Evolutionary conservation across 2,888 invertebrate genomes (phyloP), one percentile per base, ranked within the genome.

Genomic region (Margaritifera margaritifera): DNA sequence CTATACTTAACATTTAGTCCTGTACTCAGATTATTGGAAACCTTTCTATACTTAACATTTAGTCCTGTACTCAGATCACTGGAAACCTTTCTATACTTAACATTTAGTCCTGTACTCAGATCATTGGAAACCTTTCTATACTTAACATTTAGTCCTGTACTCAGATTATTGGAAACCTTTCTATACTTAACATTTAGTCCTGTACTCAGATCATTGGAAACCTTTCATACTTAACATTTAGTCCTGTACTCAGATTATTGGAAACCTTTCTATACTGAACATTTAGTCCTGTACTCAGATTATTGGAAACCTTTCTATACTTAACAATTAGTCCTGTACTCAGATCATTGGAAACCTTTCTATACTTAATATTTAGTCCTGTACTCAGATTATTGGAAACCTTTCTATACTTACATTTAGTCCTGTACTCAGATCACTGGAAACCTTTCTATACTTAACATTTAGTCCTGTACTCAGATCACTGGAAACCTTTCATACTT

Each of bases 311-410:
- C 11, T 42, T 15, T 42, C 11, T 42, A 31, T 58, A 62, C 73
- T 72, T 78, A n/a, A 88, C 89, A 80, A 70, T 82, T 68, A 8
- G 82, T 80, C 70, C 87, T 79, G 75, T 85, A 89, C 22, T 80
- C 75, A 73, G 15, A 42, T 11, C 3, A 3, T 1, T 11, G 42
- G 42, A 42, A 42, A 42, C 15, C 11, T 42, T 15, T 42, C 11
- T 42, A 31, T 58, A 62, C 73, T 72, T 78, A n/a, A 88, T 88
- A 80, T 71, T 82, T 68, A 8, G 82, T 80, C 70, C 87, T 79
- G 75, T 85, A 89, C 22, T 80, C 75, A 73, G 15, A 42, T 11
- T 11, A 3, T 1, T 11, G 42, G 42, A 42, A 42, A 42, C 15
- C 11, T 42, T 15, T 42, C 11, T 42, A 31, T 58, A 62, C 73